phyloP scores from a whole-genome alignment of 2,888 invertebrate species.

The Margaritifera margaritifera region DNA sequence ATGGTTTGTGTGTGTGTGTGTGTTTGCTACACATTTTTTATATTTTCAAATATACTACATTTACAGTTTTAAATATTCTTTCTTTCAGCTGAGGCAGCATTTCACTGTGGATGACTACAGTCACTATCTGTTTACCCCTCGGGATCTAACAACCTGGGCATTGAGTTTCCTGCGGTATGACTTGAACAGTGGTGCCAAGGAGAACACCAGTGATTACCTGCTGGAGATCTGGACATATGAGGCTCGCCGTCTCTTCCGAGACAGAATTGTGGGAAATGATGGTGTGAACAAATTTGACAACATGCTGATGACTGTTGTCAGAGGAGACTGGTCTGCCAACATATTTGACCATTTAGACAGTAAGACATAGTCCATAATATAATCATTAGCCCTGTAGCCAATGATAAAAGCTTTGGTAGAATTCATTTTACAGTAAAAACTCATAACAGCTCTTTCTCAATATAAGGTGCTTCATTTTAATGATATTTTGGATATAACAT shows the following conservation, averaged over 20 bases:
- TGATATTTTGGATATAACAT: no score
- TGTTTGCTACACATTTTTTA: not conserved
- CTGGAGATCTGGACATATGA: constrained; percentile 83
- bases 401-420: no score
- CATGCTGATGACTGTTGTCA: constrained; percentile 77
- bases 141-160: constrained; percentile 84
- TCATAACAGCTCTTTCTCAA: no score
- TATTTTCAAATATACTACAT: not conserved
- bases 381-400: not conserved
- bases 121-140: constrained; percentile 85
- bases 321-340: constrained; percentile 72
- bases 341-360: constrained; percentile 66
- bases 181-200: constrained; percentile 60
- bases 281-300: constrained; percentile 80
- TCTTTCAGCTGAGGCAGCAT: constrained; percentile 72
- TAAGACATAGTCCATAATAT: constrained; percentile 29
- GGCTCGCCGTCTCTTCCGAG: constrained; percentile 83
- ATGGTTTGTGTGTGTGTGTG: not conserved
- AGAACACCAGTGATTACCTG: constrained; percentile 66
- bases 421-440: no score
- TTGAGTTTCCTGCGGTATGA: constrained; percentile 80
- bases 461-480: no score
- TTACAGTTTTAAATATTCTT: not conserved
- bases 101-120: constrained; percentile 77
- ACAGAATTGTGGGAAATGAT: constrained; percentile 80